These are phyloP conservation scores for cat (Felis catus) DNA, from an alignment of 2,113 vertebrate genomes.

Conservation along the genomic window DNA sequence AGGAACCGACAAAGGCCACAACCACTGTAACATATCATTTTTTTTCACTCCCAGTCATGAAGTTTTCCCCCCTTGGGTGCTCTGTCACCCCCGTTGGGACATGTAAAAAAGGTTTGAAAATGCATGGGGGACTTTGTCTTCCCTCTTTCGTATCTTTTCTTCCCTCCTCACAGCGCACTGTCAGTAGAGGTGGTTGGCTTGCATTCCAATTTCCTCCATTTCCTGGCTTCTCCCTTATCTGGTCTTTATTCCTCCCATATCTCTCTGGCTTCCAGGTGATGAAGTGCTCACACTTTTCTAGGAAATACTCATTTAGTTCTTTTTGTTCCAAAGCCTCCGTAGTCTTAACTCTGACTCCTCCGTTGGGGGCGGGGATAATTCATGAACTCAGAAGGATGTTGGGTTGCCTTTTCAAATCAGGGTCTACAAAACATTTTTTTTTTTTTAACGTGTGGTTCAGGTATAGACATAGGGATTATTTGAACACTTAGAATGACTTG, in stretches of 20 bases:
- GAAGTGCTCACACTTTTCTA: not conserved
- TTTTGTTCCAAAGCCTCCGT: not conserved
- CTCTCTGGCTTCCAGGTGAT: not conserved
- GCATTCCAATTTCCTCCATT: not conserved
- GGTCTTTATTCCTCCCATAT: not conserved
- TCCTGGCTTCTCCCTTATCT: not conserved
- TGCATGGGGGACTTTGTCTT: not conserved
- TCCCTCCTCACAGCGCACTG: not conserved
- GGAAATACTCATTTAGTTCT: not conserved
- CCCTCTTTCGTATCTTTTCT: not conserved
- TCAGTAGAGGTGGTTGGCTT: not conserved
- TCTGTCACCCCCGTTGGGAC: not conserved
- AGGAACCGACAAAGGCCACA: not conserved
- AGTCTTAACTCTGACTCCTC: not conserved
- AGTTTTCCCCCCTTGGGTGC: not conserved
- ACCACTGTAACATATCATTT: not conserved
- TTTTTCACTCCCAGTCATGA: not conserved
- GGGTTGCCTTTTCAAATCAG: slow-evolving; percentile 9
- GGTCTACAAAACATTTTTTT: not conserved
- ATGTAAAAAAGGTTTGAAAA: not conserved
- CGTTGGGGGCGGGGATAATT: no score
- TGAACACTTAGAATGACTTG: not conserved
- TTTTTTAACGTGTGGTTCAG: not conserved
- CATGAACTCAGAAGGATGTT: not conserved
- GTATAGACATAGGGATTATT: not conserved